Base-by-base conservation (phyloP, 2,888 invertebrate genomes). In the Pardosa pseudoannulata region DNA sequence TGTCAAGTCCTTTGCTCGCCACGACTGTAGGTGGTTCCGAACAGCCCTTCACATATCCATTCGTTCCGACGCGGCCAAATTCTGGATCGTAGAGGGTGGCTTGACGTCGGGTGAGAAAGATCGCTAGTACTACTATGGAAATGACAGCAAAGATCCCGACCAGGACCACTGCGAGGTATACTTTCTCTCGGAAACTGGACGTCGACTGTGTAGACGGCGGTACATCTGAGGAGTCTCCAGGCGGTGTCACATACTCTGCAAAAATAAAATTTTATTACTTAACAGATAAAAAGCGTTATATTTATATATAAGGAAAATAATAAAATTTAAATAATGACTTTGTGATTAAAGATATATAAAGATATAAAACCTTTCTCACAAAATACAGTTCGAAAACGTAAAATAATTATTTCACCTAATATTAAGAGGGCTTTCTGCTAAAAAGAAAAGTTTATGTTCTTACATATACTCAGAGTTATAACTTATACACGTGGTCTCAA, bases 1-100 rank as follows among this genome's bases (percentile, higher is more conserved):
- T 85, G 13, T 56, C 73, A 9, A 68, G 67, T 28, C 72, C 78
- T 41, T 50, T 83, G 23, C 76, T 64, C 1, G 62, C 7, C 1
- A 56, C 39, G 6, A 27, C 13, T 1, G 65, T 50, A 13, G 56
- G 67, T n/a, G 41, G 46, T 13, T 46, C 46, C 7, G 67, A 19
- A 11, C 83, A 83, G 9, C 85, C 85, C 29, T 86, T 86, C 23
- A 86, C 74, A 31, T 86, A 86, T 16, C 85, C 85, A 19, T 74
- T 79, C 3, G 74, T 36, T 9, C 64, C 70, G 11, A 85, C 79
- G 0, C 65, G 46, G 16, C 86, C 79, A 27, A 76, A 80, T 31
- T 87, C 81, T 2, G 76, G 76, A 64, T 79, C 72, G 27, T 39
- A 81, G 67, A 75, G 39, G 0, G 62, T 41, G 16, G 72, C 46